These are phyloP conservation scores for Neogobius melanostomus DNA, from an alignment of 2,113 vertebrate species.

Conservation along the genomic window DNA sequence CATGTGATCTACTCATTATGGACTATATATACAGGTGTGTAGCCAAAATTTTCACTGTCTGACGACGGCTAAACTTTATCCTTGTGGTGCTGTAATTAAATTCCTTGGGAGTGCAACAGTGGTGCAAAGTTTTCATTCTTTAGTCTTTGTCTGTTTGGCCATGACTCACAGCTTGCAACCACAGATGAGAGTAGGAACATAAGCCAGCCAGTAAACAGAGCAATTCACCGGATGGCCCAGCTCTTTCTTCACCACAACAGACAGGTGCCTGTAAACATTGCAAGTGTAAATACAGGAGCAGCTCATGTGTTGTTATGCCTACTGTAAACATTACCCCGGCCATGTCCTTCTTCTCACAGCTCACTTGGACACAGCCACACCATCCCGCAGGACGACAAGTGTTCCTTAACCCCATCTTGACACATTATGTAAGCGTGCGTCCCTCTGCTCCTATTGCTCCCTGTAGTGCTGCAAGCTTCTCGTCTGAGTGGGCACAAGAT, in stretches of 20 bases:
- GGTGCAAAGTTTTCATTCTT: no score
- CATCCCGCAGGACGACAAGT: conserved; percentile 34
- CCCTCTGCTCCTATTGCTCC: conserved; percentile 25
- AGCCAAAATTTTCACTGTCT: no score
- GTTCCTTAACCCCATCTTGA: conserved; percentile 28
- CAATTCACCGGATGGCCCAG: no score
- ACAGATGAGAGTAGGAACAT: no score
- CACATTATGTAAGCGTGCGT: conserved; percentile 19
- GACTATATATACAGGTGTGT: no score
- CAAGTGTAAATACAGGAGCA: not conserved
- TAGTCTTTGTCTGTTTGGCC: no score
- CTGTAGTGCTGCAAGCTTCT: conserved; percentile 52
- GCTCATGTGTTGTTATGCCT: not conserved
- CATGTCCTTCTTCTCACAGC: not conserved
- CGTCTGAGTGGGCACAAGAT: conserved; percentile 66
- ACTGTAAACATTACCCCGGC: conserved; percentile 9
- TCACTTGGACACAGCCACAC: conserved; percentile 8
- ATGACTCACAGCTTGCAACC: no score
- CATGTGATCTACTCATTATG: no score
- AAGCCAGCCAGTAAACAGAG: no score
- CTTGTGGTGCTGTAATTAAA: no score
- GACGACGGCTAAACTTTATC: no score
- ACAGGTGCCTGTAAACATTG: not conserved
- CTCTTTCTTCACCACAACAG: not conserved
- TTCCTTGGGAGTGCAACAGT: no score